Conservation (phyloP, 1,140 invertebrate genomes). For the Hesperophylax magnus region DNA sequence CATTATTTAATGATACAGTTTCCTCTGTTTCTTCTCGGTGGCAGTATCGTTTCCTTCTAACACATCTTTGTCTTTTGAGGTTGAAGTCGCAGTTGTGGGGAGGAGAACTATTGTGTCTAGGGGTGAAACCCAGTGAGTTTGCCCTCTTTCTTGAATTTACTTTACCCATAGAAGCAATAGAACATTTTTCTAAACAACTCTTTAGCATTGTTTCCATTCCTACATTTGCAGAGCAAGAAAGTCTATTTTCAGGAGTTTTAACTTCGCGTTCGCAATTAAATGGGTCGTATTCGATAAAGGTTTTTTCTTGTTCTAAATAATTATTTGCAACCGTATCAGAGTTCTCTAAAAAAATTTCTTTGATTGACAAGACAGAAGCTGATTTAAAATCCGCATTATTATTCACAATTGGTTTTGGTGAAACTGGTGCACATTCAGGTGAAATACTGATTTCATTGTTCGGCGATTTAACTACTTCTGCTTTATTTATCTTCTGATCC, state of each 20-base stretch:
- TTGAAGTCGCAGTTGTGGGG: constrained; percentile 49
- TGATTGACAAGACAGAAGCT: not conserved
- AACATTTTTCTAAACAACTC: constrained; percentile 33
- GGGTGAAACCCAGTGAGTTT: constrained; percentile 45
- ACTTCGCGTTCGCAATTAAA: constrained; percentile 55
- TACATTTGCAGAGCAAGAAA: constrained; percentile 22
- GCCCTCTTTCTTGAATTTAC: constrained; percentile 36
- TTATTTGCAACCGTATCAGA: not conserved
- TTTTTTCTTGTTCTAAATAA: constrained; percentile 43
- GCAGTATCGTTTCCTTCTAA: constrained; percentile 49
- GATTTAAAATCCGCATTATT: not conserved
- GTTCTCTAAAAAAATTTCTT: too few species aligned
- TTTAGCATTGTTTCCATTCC: constrained; percentile 40
- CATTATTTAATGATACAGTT: constrained; percentile 13
- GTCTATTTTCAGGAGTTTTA: constrained; percentile 54
- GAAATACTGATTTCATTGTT: not conserved
- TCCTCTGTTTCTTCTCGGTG: constrained; percentile 44
- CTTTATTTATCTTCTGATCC: not conserved
- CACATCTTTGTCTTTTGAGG: constrained; percentile 54
- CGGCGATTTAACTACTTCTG: not conserved
- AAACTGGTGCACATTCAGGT: not conserved
- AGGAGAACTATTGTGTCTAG: constrained; percentile 46
- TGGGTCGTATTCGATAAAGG: constrained; percentile 52
- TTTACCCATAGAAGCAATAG: not conserved
- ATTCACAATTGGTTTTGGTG: not conserved